These are phyloP conservation scores for Congeria kusceri DNA, from an alignment of 2,888 invertebrate species.

Conservation along the genomic window DNA sequence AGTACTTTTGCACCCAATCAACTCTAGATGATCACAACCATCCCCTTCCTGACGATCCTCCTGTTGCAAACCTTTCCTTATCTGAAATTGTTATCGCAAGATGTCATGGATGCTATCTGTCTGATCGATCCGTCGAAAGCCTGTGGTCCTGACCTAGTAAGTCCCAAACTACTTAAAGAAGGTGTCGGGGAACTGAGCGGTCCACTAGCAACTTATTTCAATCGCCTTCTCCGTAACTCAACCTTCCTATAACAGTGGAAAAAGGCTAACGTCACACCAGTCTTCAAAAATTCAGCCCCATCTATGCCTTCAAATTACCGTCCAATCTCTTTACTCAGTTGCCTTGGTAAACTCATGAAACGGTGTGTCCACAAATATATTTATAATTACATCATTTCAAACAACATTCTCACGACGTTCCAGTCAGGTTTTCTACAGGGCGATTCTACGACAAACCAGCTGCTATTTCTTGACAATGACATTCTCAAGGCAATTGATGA, in stretches of 20 bases:
- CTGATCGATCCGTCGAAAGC: not conserved
- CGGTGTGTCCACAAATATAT: conserved; percentile 21
- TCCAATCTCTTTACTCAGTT: conserved; percentile 18
- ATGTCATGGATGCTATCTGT: not conserved
- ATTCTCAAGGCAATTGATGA: conserved; percentile 6
- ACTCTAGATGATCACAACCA: not conserved
- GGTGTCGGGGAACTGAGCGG: not conserved
- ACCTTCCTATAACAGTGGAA: conserved; percentile 21
- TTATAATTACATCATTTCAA: conserved; percentile 2
- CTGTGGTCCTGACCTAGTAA: conserved; percentile 10
- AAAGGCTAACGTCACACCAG: conserved; percentile 12
- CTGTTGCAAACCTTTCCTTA: not conserved
- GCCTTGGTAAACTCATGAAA: conserved; percentile 23
- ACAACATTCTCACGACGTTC: not conserved
- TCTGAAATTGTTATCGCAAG: not conserved
- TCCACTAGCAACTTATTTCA: conserved; percentile 10
- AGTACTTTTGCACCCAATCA: conserved; percentile 1
- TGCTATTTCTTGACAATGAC: conserved; percentile 6
- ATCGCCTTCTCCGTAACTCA: not conserved
- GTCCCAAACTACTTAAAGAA: conserved; percentile 16
- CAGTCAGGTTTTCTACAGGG: conserved; percentile 19
- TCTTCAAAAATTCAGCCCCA: conserved; percentile 10
- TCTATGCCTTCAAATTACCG: conserved; percentile 12
- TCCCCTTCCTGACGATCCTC: not conserved
- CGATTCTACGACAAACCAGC: conserved; percentile 20